These are phyloP conservation scores for Numenius arquata DNA, from an alignment of 2,113 vertebrate species.

Conservation along the genomic window DNA sequence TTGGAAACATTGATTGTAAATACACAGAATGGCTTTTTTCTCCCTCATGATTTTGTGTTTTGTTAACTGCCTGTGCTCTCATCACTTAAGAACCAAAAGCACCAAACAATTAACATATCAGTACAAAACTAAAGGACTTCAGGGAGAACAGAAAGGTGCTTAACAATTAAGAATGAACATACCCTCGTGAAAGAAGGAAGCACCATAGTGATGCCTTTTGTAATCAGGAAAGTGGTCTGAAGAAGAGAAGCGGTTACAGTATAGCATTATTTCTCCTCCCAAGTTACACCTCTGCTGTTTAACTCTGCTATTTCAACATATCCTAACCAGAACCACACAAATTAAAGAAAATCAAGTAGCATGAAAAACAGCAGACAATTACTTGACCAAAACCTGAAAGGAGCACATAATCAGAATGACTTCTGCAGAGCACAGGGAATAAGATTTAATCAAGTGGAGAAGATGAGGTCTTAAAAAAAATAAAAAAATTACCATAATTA, in stretches of 20 bases:
- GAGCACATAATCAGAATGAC: background rate
- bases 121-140: background rate
- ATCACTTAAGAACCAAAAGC: background rate
- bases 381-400: background rate
- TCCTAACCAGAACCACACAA: background rate
- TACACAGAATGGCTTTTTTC: background rate
- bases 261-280: background rate
- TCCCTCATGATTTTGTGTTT: background rate
- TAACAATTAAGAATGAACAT: background rate
- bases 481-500: background rate
- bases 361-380: background rate
- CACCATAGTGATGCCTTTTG: background rate
- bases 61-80: background rate
- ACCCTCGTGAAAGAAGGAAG: background rate
- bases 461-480: background rate
- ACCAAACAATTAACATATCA: background rate
- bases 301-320: background rate
- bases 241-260: background rate
- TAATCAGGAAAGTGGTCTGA: background rate
- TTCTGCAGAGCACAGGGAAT: background rate
- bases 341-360: background rate
- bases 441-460: background rate
- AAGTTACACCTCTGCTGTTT: background rate
- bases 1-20: background rate
- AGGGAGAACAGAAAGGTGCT: background rate